These are phyloP conservation scores for Pelodiscus sinensis DNA, from an alignment of 2,113 vertebrate species.

Conservation along the genomic window DNA sequence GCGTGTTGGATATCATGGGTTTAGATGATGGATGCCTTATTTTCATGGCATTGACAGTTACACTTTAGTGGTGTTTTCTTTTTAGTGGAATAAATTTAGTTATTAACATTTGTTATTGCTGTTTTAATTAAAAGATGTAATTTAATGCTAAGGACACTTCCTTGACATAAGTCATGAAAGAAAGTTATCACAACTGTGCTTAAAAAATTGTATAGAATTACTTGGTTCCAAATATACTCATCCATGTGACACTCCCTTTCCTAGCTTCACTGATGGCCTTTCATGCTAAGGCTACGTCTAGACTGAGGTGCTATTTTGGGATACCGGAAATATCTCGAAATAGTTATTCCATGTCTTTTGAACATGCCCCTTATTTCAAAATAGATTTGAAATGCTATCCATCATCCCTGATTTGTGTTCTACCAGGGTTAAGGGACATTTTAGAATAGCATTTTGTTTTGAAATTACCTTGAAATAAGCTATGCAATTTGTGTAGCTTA, in stretches of 20 bases:
- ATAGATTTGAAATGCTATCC: no score
- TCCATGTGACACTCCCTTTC: not conserved
- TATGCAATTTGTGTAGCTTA: no score
- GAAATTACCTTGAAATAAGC: no score
- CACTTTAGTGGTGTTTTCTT: slow-evolving; percentile 73
- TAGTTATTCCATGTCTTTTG: no score
- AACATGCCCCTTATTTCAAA: no score
- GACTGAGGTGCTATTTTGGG: no score
- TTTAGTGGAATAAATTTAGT: slow-evolving; percentile 74
- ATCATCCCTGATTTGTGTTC: no score
- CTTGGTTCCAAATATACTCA: not conserved
- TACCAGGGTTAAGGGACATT: no score
- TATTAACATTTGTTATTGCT: slow-evolving; percentile 70
- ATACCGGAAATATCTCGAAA: no score
- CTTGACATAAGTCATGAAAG: slow-evolving; percentile 55
- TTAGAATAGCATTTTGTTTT: no score
- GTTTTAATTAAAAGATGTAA: slow-evolving; percentile 71
- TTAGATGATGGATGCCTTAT: slow-evolving; percentile 72
- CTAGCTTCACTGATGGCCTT: not conserved
- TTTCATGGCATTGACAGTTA: slow-evolving; percentile 71
- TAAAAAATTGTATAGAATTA: slow-evolving; percentile 47
- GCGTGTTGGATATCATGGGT: not conserved
- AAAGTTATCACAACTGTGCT: slow-evolving; percentile 62
- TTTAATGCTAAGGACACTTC: slow-evolving; percentile 67
- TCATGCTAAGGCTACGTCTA: not conserved